These are phyloP conservation scores for Adineta ricciae DNA, from an alignment of 2,888 invertebrate species.

Conservation along the genomic window DNA sequence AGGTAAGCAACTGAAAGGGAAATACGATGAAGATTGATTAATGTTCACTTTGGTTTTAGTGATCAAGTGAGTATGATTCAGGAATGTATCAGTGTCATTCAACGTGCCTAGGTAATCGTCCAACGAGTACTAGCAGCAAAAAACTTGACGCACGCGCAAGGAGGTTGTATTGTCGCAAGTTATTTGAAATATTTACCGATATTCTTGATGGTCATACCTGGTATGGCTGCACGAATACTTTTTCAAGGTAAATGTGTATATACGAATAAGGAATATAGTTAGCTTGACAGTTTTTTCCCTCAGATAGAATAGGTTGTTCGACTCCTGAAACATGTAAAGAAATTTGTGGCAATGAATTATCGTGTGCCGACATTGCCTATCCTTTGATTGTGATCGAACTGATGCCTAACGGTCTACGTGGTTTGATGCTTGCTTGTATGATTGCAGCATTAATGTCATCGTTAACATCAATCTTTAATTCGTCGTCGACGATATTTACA, in stretches of 20 bases:
- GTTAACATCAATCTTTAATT: conserved; percentile 53
- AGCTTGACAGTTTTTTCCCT: background rate
- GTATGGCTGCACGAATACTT: conserved; percentile 53
- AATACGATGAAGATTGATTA: too few species aligned
- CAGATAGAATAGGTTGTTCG: conserved; percentile 51
- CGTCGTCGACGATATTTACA: conserved; percentile 52
- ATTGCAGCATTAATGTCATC: conserved; percentile 54
- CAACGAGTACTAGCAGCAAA: conserved; percentile 54
- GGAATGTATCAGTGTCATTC: too few species aligned
- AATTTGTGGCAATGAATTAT: conserved; percentile 48
- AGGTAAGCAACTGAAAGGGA: conserved; percentile 37
- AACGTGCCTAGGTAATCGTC: too few species aligned
- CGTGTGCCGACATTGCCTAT: conserved; percentile 54
- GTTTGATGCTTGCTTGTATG: conserved; percentile 54
- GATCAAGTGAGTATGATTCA: background rate
- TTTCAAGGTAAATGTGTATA: conserved; percentile 45
- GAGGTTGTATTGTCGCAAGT: conserved; percentile 52
- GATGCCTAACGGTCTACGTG: conserved; percentile 49
- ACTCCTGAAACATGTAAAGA: conserved; percentile 47
- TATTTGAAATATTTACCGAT: conserved; percentile 52
- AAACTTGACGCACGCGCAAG: conserved; percentile 52
- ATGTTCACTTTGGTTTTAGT: background rate
- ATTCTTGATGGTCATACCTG: conserved; percentile 39
- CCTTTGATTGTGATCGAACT: conserved; percentile 51
- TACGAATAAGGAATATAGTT: too few species aligned